A percentile compares a stretch with the other conserved stretches of the same genome.
Conservation (phyloP, 1,140 invertebrate species). For the Drosophila repleta region DNA sequence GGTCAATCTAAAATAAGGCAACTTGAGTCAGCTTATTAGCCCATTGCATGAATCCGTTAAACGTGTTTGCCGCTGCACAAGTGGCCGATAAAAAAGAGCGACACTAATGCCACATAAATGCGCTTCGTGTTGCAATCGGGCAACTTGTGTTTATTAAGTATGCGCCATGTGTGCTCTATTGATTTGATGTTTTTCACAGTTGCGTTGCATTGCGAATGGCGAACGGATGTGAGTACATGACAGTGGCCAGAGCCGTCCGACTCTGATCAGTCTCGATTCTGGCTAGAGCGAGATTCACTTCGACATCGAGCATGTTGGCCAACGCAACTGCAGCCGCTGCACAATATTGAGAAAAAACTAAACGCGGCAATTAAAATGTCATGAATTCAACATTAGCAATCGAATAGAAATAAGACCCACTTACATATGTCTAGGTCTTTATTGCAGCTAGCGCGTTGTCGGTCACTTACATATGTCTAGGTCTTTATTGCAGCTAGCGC, state of each 20-base stretch:
- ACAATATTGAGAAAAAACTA: constrained; percentile 38
- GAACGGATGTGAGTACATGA: constrained; percentile 67
- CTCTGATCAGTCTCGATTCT: constrained; percentile 17
- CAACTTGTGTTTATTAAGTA: constrained; percentile 61
- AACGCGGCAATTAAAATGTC: constrained; percentile 56
- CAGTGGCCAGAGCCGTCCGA: constrained; percentile 16
- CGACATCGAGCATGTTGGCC: constrained; percentile 52
- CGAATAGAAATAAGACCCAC: neutral
- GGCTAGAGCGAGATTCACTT: constrained; percentile 54
- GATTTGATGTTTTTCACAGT: constrained; percentile 38
- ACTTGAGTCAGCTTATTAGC: constrained; percentile 45
- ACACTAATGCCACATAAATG: constrained; percentile 73
- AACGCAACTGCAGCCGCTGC: constrained; percentile 17
- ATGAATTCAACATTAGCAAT: constrained; percentile 3
- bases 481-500: neutral
- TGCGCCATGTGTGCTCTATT: constrained; percentile 63
- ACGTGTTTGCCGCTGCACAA: constrained; percentile 45
- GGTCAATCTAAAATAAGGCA: constrained; percentile 62
- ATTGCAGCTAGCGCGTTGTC: neutral
- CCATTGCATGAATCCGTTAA: constrained; percentile 5
- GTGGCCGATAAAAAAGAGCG: constrained; percentile 62
- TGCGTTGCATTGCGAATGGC: constrained; percentile 44
- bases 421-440: neutral
- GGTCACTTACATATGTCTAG: neutral
- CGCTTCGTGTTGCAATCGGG: constrained; percentile 67